Conservation (phyloP, 37 sponge, comb jelly and placozoan species). For the Beroe forskalii region DNA sequence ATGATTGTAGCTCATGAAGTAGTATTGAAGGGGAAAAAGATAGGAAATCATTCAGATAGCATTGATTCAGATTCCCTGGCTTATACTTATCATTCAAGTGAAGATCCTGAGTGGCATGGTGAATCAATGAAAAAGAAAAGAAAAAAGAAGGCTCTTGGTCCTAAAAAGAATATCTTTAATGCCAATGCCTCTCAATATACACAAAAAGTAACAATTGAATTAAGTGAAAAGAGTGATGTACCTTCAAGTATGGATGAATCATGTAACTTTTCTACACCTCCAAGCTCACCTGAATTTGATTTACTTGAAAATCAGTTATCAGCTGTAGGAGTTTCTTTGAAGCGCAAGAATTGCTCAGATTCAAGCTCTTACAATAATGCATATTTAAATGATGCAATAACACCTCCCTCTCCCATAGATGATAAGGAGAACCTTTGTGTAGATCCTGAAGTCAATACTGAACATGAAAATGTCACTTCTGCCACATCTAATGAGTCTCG, state of each 20-base stretch:
- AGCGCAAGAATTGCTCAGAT: background rate
- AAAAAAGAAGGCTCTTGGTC: background rate
- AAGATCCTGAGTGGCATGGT: conserved; percentile 45
- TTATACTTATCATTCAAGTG: conserved; percentile 10
- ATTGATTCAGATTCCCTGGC: background rate
- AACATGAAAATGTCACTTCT: background rate
- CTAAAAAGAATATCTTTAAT: background rate
- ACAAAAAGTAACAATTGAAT: conserved; percentile 1
- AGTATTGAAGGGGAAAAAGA: background rate
- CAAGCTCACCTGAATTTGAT: conserved; percentile 47
- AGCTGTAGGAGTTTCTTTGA: background rate
- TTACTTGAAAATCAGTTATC: background rate
- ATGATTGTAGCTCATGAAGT: conserved; percentile 35
- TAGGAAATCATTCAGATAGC: background rate
- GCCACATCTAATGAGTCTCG: background rate
- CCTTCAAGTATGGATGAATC: conserved; percentile 21
- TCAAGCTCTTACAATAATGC: background rate
- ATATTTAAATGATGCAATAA: background rate
- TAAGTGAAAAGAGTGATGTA: conserved; percentile 47
- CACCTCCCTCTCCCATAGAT: conserved; percentile 38
- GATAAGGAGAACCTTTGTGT: background rate
- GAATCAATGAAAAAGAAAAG: too few species aligned
- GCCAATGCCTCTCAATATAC: background rate
- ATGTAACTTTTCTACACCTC: conserved; percentile 30
- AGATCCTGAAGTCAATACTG: background rate